Percentiles rank a stretch among this genome's conserved stretches.
These are phyloP conservation scores for Harlomillsia oculata DNA, from an alignment of 1,140 invertebrate genomes.

Conservation along the genomic window DNA sequence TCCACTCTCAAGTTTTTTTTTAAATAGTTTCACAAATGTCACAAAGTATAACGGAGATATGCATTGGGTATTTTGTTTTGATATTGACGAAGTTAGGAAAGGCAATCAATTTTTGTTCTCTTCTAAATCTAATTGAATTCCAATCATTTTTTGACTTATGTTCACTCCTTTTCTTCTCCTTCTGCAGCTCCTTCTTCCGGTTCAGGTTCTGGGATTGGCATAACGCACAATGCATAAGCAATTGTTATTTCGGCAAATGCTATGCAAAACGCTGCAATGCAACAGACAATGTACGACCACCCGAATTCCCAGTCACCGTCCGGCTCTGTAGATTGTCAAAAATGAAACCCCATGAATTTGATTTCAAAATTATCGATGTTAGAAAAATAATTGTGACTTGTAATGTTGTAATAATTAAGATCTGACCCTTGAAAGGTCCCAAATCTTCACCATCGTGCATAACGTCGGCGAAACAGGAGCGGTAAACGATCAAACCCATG, in stretches of 20 bases:
- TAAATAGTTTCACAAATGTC: no score
- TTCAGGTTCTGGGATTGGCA: conserved; percentile 6
- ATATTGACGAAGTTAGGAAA: no score
- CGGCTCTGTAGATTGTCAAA: background rate
- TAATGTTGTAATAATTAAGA: background rate
- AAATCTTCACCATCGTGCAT: background rate
- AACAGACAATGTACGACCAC: conserved; percentile 7
- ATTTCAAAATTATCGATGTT: no score
- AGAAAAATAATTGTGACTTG: background rate
- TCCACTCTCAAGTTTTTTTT: no score
- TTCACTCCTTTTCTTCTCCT: background rate
- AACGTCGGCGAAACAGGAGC: background rate
- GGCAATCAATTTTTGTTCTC: no score
- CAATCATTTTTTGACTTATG: no score
- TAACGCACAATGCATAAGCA: conserved; percentile 8
- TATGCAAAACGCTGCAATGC: background rate
- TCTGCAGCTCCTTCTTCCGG: background rate
- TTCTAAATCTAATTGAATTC: no score
- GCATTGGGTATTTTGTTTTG: no score
- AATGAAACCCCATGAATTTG: no score
- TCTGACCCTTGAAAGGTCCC: conserved; percentile 3
- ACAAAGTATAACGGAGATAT: no score
- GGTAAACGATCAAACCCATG: conserved; percentile 9
- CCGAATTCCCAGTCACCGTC: conserved; percentile 2
- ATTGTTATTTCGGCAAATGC: background rate